Conservation (phyloP, 92 coral and sea anemone genomes). For the Phenganax marumi region DNA sequence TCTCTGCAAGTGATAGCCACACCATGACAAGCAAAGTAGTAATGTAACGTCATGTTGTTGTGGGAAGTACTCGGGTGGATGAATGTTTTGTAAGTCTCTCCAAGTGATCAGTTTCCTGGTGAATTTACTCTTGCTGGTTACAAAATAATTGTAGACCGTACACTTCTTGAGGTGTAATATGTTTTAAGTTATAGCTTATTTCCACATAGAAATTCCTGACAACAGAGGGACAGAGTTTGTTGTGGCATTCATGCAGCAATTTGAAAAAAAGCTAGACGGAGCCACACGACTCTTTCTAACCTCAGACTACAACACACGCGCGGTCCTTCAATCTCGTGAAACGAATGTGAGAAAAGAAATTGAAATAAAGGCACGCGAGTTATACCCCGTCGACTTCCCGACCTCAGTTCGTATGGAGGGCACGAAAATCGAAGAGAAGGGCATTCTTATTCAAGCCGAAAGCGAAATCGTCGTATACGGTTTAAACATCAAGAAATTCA, state of each 20-base stretch:
- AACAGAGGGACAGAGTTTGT: slow-evolving; percentile 69
- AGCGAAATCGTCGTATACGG: slow-evolving; percentile 62
- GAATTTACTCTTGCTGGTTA: too few relatives aligned
- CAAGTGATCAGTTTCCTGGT: too few relatives aligned
- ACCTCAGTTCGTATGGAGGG: slow-evolving; percentile 55
- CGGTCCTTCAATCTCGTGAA: slow-evolving; percentile 46
- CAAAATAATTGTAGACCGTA: not conserved
- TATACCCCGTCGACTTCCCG: slow-evolving; percentile 54
- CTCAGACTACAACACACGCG: slow-evolving; percentile 42
- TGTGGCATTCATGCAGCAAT: slow-evolving; percentile 56
- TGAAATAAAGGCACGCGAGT: slow-evolving; percentile 42
- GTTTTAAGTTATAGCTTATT: not conserved
- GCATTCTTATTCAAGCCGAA: slow-evolving; percentile 59
- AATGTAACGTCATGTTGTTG: too few relatives aligned
- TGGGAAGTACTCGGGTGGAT: too few relatives aligned
- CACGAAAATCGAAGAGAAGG: slow-evolving; percentile 45
- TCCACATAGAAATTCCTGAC: slow-evolving; percentile 42
- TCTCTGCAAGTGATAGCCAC: too few relatives aligned
- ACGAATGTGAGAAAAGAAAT: slow-evolving; percentile 16
- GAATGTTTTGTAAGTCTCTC: too few relatives aligned
- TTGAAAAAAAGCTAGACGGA: slow-evolving; percentile 8
- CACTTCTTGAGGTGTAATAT: not conserved
- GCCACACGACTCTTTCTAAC: slow-evolving; percentile 32
- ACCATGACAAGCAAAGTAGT: too few relatives aligned
- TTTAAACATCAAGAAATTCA: slow-evolving; percentile 52